A percentile compares a stretch with the other conserved stretches of the same genome.
These are phyloP conservation scores for Bubo blakistoni DNA, from an alignment of 2,113 vertebrate species.

Conservation along the genomic window DNA sequence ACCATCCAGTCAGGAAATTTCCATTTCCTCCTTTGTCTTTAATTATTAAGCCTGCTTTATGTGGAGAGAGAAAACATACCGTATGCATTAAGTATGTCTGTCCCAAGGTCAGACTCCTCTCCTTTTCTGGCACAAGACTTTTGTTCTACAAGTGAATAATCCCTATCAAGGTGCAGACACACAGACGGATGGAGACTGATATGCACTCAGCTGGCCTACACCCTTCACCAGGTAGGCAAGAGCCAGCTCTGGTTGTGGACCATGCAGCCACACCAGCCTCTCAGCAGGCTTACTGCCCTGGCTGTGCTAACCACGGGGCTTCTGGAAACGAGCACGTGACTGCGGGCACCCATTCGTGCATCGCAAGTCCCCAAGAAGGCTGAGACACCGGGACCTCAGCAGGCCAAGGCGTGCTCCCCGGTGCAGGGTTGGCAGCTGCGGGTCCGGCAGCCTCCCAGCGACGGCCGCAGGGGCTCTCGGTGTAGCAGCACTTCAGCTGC, in stretches of 20 bases:
- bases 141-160: not conserved
- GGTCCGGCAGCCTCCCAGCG: not conserved
- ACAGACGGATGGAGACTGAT: not conserved
- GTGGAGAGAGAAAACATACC: not conserved
- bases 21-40: not conserved
- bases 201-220: not conserved
- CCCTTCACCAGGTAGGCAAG: fast-evolving
- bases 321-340: fast-evolving
- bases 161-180: not conserved
- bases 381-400: fast-evolving
- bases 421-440: not conserved
- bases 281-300: not conserved
- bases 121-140: not conserved
- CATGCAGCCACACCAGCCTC: not conserved
- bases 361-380: not conserved
- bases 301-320: not conserved
- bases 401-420: fast-evolving
- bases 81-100: not conserved
- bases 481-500: not conserved
- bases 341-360: not conserved
- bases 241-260: not conserved
- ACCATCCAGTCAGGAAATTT: not conserved
- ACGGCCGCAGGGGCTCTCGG: not conserved
- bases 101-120: not conserved
- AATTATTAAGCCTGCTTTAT: not conserved